phyloP scores from a whole-genome alignment of 2,113 vertebrate species.

The Coreoperca whiteheadi region DNA sequence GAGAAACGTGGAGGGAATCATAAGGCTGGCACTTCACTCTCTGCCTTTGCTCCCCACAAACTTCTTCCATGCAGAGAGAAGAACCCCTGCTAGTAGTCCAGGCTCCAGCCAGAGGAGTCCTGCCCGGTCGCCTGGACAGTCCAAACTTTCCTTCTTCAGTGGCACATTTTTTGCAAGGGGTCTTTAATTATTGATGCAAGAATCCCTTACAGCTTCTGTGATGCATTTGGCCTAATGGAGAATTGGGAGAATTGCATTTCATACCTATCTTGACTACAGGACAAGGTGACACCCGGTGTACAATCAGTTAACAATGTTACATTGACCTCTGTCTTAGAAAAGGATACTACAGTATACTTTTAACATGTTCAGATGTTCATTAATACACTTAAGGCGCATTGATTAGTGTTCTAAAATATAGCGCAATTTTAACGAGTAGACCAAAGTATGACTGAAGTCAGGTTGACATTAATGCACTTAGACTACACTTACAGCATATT shows the following conservation, averaged over 20 bases:
- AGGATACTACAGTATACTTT: background rate
- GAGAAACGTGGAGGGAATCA: constrained; percentile 73
- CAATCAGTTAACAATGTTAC: too few species aligned
- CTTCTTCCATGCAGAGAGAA: constrained; percentile 35
- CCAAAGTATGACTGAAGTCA: too few species aligned
- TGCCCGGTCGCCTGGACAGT: background rate
- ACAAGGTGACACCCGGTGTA: too few species aligned
- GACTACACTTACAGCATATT: too few species aligned
- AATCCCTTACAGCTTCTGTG: background rate
- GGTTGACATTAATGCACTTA: too few species aligned
- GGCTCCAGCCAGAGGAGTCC: constrained; percentile 23
- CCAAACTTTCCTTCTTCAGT: background rate
- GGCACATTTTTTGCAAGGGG: background rate
- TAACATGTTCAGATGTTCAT: background rate
- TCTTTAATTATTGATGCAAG: background rate
- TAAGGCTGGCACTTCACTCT: constrained; percentile 31
- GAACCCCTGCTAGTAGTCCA: constrained; percentile 31
- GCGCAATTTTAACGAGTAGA: too few species aligned
- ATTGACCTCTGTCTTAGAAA: too few species aligned
- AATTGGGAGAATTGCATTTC: too few species aligned
- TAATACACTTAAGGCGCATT: background rate
- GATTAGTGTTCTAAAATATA: too few species aligned
- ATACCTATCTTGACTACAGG: too few species aligned
- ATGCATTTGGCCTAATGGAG: background rate
- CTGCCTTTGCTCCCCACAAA: constrained; percentile 11